Conservation (phyloP, 1,140 invertebrate genomes). For the Cydia fagiglandana region DNA sequence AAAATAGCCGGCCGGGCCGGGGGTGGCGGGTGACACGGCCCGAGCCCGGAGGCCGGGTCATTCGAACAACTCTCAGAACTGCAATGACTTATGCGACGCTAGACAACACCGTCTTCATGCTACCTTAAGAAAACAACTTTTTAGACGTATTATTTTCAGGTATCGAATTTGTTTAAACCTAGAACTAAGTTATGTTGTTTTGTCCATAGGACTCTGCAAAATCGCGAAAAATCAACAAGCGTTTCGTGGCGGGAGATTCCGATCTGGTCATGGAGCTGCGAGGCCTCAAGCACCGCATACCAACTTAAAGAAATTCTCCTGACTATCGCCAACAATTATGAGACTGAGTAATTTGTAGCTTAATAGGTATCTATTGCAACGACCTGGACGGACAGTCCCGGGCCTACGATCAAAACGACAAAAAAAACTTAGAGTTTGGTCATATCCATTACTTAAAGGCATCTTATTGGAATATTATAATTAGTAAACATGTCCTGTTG, state of each 20-base stretch:
- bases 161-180: not conserved
- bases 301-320: conserved; percentile 63
- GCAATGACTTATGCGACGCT: conserved; percentile 14
- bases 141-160: not conserved
- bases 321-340: conserved; percentile 71
- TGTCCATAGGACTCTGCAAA: conserved; percentile 55
- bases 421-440: conserved; percentile 31
- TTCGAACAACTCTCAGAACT: conserved; percentile 37
- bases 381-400: conserved; percentile 50
- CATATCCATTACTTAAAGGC: conserved; percentile 27
- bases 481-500: conserved; percentile 25
- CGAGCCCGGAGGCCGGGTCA: conserved; percentile 67
- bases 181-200: conserved; percentile 36
- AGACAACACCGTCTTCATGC: not conserved
- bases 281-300: conserved; percentile 80
- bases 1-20: conserved; percentile 73
- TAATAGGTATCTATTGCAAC: conserved; percentile 61
- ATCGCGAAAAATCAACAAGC: conserved; percentile 76
- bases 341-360: conserved; percentile 77
- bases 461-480: conserved; percentile 27
- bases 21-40: conserved; percentile 69
- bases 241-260: conserved; percentile 80
- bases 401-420: conserved; percentile 55
- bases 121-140: not conserved
- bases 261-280: conserved; percentile 80